These are phyloP conservation scores for Argentina silus DNA, from an alignment of 2,797 vertebrate species.

Conservation along the genomic window DNA sequence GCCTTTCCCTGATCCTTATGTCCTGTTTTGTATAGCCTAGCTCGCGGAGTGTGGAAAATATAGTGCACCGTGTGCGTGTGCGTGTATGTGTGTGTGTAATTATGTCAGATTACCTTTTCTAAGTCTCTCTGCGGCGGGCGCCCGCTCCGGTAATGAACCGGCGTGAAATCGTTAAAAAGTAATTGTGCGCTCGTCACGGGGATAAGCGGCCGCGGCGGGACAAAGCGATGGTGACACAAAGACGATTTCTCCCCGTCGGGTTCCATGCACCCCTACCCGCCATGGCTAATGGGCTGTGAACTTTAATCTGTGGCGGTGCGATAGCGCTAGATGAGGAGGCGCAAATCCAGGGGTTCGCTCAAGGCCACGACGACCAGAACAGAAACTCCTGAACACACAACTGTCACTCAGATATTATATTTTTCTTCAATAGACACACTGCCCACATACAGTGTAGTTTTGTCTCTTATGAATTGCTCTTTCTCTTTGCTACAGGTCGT, in stretches of 20 bases:
- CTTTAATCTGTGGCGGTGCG: slow-evolving; percentile 72
- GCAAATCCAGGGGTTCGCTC: slow-evolving; percentile 29
- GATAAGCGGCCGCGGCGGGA: slow-evolving; percentile 63
- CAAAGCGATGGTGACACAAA: slow-evolving; percentile 72
- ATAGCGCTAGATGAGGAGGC: slow-evolving; percentile 44
- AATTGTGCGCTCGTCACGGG: slow-evolving; percentile 75
- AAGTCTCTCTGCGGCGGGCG: slow-evolving; percentile 59
- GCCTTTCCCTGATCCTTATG: too few relatives aligned
- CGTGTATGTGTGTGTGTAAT: slow-evolving; percentile 38
- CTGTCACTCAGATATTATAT: background rate
- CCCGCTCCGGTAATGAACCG: slow-evolving; percentile 75
- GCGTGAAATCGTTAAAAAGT: slow-evolving; percentile 78
- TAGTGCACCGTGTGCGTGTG: too few relatives aligned
- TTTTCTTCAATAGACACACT: background rate
- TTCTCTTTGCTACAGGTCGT: background rate
- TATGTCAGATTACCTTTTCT: slow-evolving; percentile 72
- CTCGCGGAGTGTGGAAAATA: too few relatives aligned
- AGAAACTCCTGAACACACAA: background rate
- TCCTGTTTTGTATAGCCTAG: too few relatives aligned
- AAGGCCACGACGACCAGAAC: background rate
- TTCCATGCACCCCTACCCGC: slow-evolving; percentile 61
- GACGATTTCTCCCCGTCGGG: slow-evolving; percentile 65
- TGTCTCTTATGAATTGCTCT: too few relatives aligned
- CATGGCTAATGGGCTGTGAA: slow-evolving; percentile 76
- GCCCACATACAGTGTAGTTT: background rate